Conservation (phyloP, 2,888 invertebrate species). For the Pollenia labialis region DNA sequence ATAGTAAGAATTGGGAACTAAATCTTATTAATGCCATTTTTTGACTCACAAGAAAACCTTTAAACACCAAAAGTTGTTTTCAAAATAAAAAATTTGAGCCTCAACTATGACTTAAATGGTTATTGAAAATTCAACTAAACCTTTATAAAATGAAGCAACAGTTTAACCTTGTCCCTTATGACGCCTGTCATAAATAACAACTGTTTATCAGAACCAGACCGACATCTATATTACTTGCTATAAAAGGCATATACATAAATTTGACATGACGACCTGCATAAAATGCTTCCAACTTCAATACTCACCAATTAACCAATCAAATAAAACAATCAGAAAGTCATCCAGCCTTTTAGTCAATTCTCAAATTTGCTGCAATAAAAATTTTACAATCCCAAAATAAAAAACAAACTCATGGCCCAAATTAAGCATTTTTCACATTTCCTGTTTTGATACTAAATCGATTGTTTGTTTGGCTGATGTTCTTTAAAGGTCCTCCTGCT, state of each 20-base stretch:
- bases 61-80: no score
- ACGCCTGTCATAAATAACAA: constrained; percentile 66
- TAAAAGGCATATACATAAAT: not conserved
- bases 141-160: not conserved
- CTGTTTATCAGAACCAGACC: constrained; percentile 43
- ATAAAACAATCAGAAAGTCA: constrained; percentile 46
- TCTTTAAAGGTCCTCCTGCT: constrained; percentile 29
- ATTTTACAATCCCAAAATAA: constrained; percentile 6
- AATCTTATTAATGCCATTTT: no score
- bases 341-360: constrained; percentile 37
- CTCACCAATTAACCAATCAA: constrained; percentile 25
- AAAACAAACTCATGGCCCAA: not conserved
- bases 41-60: no score
- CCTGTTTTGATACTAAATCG: constrained; percentile 48
- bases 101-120: no score
- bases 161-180: not conserved
- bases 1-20: no score
- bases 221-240: constrained; percentile 59
- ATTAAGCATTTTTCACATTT: constrained; percentile 41
- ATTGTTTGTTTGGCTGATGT: not conserved
- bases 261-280: not conserved
- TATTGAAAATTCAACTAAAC: not conserved
- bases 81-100: no score
- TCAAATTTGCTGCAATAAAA: constrained; percentile 20
- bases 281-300: constrained; percentile 15